Percentiles rank a stretch among this genome's conserved stretches.
phyloP scores from a whole-genome alignment of 2,888 invertebrate species.

The Laspeyria flexula region DNA sequence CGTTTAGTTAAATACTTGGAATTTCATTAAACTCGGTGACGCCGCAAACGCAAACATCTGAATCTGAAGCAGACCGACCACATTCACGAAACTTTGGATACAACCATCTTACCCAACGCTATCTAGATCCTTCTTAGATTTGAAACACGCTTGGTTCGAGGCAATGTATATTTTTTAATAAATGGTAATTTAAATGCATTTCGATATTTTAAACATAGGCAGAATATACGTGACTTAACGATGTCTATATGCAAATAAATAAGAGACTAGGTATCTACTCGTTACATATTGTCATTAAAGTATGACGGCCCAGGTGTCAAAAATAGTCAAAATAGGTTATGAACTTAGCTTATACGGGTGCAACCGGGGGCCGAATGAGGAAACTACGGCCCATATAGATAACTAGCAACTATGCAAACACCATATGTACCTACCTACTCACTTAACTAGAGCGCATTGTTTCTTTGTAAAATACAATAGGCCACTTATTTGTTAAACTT shows the following conservation, averaged over 20 bases:
- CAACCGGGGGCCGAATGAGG: slow-evolving; percentile 67
- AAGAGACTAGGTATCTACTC: background rate
- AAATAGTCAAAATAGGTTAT: background rate
- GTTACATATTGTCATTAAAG: too few species aligned
- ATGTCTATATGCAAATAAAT: background rate
- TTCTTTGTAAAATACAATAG: slow-evolving; percentile 35
- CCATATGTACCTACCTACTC: slow-evolving; percentile 51
- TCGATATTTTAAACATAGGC: too few species aligned
- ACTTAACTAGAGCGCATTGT: slow-evolving; percentile 32
- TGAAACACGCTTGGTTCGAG: background rate
- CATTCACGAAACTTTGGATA: slow-evolving; percentile 44
- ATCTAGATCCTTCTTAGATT: background rate
- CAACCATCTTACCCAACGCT: slow-evolving; percentile 13
- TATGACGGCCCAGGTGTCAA: background rate
- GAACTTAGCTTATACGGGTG: slow-evolving; percentile 49
- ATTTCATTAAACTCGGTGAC: slow-evolving; percentile 57
- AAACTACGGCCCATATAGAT: slow-evolving; percentile 81
- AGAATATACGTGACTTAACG: too few species aligned
- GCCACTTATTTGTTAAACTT: slow-evolving; percentile 21
- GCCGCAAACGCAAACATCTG: slow-evolving; percentile 50
- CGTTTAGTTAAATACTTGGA: slow-evolving; percentile 47
- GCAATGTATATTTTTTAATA: too few species aligned
- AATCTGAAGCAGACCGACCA: slow-evolving; percentile 39
- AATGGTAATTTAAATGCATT: too few species aligned
- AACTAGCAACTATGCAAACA: slow-evolving; percentile 64